These are phyloP conservation scores for Clinocottus analis DNA, from an alignment of 2,113 vertebrate genomes.

Conservation along the genomic window DNA sequence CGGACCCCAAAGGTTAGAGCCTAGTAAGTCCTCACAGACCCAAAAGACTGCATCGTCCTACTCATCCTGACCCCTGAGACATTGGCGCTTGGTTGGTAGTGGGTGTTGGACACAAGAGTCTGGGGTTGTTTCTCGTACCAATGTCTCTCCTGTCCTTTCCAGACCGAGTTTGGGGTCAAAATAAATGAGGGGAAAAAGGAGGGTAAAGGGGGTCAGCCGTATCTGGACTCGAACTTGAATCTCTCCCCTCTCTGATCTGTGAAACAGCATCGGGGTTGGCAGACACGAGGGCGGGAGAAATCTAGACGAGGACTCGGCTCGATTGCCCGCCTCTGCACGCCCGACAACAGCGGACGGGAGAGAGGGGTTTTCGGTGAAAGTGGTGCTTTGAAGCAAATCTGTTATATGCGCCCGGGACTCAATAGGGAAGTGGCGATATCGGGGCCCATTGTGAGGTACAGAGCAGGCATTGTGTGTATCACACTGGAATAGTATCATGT, in stretches of 20 bases:
- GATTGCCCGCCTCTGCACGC: slow-evolving; percentile 14
- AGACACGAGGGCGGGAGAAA: slow-evolving; percentile 7
- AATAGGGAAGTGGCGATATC: slow-evolving; percentile 59
- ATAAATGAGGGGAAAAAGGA: slow-evolving; percentile 11
- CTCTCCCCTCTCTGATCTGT: slow-evolving; percentile 28
- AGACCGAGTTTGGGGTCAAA: slow-evolving; percentile 7
- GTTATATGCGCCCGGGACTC: slow-evolving; percentile 43
- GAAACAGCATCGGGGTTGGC: slow-evolving; percentile 22
- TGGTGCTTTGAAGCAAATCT: slow-evolving; percentile 63
- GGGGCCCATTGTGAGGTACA: slow-evolving; percentile 63
- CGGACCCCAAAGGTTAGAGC: slow-evolving; percentile 10
- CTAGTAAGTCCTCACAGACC: slow-evolving; percentile 34
- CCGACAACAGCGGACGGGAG: slow-evolving; percentile 13
- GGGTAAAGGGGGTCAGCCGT: neutral
- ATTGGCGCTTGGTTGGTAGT: neutral
- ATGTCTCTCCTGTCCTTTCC: slow-evolving; percentile 6
- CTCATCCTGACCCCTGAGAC: slow-evolving; percentile 21
- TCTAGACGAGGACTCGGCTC: slow-evolving; percentile 19
- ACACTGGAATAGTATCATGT: slow-evolving; percentile 59
- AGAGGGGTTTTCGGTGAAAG: slow-evolving; percentile 42
- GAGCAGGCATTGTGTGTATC: slow-evolving; percentile 67
- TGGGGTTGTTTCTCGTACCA: slow-evolving; percentile 17
- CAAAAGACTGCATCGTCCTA: slow-evolving; percentile 52
- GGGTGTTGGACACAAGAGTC: neutral
- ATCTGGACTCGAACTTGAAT: slow-evolving; percentile 49